Percentiles rank a stretch among this genome's conserved stretches.
These are phyloP conservation scores for Empis stercorea DNA, from an alignment of 2,888 invertebrate species.

Conservation along the genomic window DNA sequence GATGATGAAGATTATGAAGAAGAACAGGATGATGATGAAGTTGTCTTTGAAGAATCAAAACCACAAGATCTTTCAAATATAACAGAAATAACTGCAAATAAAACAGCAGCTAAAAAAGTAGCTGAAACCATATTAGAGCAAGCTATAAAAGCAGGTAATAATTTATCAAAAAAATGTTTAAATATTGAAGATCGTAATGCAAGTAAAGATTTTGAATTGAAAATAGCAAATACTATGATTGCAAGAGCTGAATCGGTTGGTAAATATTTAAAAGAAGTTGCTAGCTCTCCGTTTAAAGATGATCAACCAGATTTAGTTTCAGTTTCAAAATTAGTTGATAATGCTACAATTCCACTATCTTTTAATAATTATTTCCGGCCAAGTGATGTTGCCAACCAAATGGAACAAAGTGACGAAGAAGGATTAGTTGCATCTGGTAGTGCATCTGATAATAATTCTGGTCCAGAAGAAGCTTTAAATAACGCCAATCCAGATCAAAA, in stretches of 20 bases:
- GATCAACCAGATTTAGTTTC: slow-evolving; percentile 61
- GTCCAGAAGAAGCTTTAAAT: slow-evolving; percentile 52
- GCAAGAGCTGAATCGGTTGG: slow-evolving; percentile 39
- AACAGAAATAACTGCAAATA: neutral
- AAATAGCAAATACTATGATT: slow-evolving; percentile 44
- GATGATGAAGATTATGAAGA: slow-evolving; percentile 22
- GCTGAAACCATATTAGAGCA: slow-evolving; percentile 46
- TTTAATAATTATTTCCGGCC: slow-evolving; percentile 52
- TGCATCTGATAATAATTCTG: slow-evolving; percentile 72
- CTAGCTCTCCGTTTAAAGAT: slow-evolving; percentile 38
- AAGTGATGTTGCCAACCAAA: slow-evolving; percentile 32
- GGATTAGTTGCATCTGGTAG: slow-evolving; percentile 64
- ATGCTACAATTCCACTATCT: slow-evolving; percentile 49
- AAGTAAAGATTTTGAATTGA: slow-evolving; percentile 39
- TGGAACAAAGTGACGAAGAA: slow-evolving; percentile 49
- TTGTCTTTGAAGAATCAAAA: slow-evolving; percentile 10
- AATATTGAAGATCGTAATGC: slow-evolving; percentile 4
- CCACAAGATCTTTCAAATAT: slow-evolving; percentile 5
- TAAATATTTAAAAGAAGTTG: slow-evolving; percentile 32
- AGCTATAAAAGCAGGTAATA: slow-evolving; percentile 31
- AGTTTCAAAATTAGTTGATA: slow-evolving; percentile 60
- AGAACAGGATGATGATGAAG: slow-evolving; percentile 34
- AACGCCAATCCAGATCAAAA: slow-evolving; percentile 38
- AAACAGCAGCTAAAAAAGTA: slow-evolving; percentile 39
- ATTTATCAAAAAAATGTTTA: slow-evolving; percentile 3